Evolutionary conservation across 2,888 invertebrate species (phyloP).

Genomic region (Mycalesis mineus): DNA sequence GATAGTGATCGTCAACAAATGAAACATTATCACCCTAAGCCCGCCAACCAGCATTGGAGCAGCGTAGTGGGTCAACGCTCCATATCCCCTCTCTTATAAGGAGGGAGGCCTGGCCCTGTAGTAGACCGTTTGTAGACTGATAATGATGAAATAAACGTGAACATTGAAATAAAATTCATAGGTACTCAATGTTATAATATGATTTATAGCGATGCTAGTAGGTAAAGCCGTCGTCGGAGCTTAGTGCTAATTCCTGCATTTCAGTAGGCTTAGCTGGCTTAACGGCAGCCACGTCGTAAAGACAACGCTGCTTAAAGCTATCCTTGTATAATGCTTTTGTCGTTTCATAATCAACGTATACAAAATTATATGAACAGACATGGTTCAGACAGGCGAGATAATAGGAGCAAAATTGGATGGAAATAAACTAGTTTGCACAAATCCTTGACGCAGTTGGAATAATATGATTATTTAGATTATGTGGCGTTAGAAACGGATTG

Average conservation of each 20-base stretch:
- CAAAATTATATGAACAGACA: constrained; percentile 27
- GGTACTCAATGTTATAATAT: not conserved
- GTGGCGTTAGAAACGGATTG: too few species aligned
- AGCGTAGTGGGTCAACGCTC: too few species aligned
- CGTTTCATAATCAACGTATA: constrained; percentile 15
- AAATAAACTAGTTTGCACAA: not conserved
- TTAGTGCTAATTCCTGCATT: constrained; percentile 21
- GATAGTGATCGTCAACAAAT: too few species aligned
- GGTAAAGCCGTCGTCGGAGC: constrained; percentile 16
- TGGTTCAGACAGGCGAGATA: constrained; percentile 20
- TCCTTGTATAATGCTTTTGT: constrained; percentile 16
- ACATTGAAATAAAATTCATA: too few species aligned
- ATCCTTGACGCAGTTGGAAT: not conserved
- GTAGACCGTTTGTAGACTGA: too few species aligned
- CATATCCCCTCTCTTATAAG: too few species aligned
- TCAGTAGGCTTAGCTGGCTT: constrained; percentile 25
- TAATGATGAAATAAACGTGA: too few species aligned
- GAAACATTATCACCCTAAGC: too few species aligned
- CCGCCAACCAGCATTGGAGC: too few species aligned
- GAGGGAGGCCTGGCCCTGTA: too few species aligned
- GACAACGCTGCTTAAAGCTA: constrained; percentile 23
- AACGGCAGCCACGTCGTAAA: constrained; percentile 23
- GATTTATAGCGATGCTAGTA: constrained; percentile 15
- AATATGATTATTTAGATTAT: not conserved
- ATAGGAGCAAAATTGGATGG: not conserved